Evolutionary conservation across 2,797 vertebrate species (phyloP).

Genomic region (Hyperoplus lanceolatus): DNA sequence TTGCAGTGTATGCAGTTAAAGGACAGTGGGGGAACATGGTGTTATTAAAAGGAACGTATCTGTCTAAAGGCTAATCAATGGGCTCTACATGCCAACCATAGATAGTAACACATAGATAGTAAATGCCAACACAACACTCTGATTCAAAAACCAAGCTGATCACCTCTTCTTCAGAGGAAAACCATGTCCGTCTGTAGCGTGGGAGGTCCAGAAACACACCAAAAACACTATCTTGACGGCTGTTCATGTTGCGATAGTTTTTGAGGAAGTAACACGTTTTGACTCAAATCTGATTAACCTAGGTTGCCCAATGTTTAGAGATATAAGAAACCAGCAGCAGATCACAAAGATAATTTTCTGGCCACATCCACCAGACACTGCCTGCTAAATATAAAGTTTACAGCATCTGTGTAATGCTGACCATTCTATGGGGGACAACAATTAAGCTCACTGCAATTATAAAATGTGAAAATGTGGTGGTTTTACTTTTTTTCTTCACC

Average conservation of each 20-base stretch:
- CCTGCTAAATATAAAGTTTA: neutral
- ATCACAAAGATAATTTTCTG: neutral
- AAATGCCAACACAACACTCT: too few relatives aligned
- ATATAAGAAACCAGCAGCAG: constrained; percentile 7
- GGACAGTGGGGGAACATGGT: neutral
- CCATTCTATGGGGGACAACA: neutral
- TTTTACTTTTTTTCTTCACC: constrained; percentile 5
- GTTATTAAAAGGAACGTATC: constrained; percentile 3
- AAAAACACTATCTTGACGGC: constrained; percentile 13
- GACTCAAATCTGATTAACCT: neutral
- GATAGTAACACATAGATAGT: too few relatives aligned
- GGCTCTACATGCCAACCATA: too few relatives aligned
- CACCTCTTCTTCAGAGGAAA: constrained; percentile 9
- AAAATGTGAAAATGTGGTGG: neutral
- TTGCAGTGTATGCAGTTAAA: neutral
- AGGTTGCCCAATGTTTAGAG: neutral
- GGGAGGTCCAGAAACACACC: constrained; percentile 8
- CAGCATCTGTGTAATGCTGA: neutral
- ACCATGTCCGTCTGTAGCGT: neutral
- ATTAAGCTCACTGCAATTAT: neutral
- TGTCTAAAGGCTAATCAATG: neutral
- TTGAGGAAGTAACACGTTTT: constrained; percentile 1
- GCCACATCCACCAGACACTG: neutral
- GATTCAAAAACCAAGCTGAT: neutral
- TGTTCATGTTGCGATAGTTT: neutral